These are phyloP conservation scores for Oppia nitens DNA, from an alignment of 1,140 invertebrate species.

Conservation along the genomic window DNA sequence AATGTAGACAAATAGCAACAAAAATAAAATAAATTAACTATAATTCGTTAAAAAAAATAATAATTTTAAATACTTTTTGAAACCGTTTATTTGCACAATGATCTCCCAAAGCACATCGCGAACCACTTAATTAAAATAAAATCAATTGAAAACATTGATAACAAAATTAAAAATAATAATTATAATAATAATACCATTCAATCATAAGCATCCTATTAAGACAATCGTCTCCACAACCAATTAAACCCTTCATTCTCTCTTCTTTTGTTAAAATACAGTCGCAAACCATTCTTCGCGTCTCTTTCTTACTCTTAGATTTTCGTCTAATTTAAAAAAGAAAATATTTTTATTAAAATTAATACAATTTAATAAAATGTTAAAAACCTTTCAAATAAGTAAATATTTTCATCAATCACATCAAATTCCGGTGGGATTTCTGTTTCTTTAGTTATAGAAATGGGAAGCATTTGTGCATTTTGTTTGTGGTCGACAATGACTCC, in stretches of 20 bases:
- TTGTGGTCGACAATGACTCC: not conserved
- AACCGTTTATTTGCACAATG: constrained; percentile 87
- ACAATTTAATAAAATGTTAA: not conserved
- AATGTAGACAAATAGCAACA: constrained; percentile 14
- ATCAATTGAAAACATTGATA: too few species aligned
- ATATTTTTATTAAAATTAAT: constrained; percentile 12
- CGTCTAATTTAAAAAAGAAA: constrained; percentile 24
- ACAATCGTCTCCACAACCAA: constrained; percentile 86
- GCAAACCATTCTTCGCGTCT: constrained; percentile 81
- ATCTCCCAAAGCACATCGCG: constrained; percentile 64
- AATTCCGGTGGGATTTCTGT: constrained; percentile 55
- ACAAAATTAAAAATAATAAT: not conserved
- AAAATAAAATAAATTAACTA: not conserved
- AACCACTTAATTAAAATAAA: constrained; percentile 48
- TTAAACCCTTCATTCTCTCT: constrained; percentile 59
- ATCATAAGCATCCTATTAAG: constrained; percentile 92
- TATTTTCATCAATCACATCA: constrained; percentile 60
- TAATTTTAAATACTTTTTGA: constrained; percentile 45
- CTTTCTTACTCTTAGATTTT: constrained; percentile 51
- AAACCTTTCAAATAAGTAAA: constrained; percentile 41
- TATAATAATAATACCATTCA: constrained; percentile 56
- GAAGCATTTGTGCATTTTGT: not conserved
- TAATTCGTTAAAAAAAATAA: not conserved
- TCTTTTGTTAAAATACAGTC: constrained; percentile 81
- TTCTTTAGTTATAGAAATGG: not conserved